Base-by-base conservation (phyloP, 2,888 invertebrate genomes). In the Zhuqinia jingwanae region DNA sequence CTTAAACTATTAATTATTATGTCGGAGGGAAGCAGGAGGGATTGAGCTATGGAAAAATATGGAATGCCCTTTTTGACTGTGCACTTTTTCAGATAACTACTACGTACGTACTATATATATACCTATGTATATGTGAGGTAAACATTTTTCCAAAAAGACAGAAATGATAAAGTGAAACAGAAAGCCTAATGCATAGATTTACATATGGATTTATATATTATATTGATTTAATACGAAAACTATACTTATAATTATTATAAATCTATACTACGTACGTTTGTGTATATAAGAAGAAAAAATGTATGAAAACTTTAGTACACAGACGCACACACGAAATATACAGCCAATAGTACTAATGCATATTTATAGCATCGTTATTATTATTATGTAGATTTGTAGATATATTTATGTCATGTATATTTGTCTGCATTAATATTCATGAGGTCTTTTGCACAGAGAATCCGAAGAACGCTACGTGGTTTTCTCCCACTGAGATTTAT, bases 41-140 rank as follows among this genome's bases (percentile, higher is more conserved):
- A n/a, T 30, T 63, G 82, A 82, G 82, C 82, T 82, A 47, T 82
- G 25, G 17, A 60, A n/a, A n/a, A n/a, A 73, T 53, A 50, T 70
- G 50, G 84, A 58, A 58, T 78, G 84, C 77, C 84, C 84, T 84
- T n/a, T n/a, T 77, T 78, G 78, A 78, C 84, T 84, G 84, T 84
- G 84, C 84, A 84, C 84, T 84, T 78, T 68, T 70, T 47, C 50
- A n/a, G 53, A 75, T 60, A 76, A 76, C 42, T 45, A 50, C 13
- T 42, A n/a, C n/a, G n/a, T n/a, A n/a, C n/a, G n/a, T n/a, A 36
- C 36, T 36, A 36, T 8, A 36, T 36, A 36, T n/a, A 36, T 36
- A 36, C 36, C n/a, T n/a, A n/a, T n/a, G n/a, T n/a, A n/a, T n/a
- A n/a, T 36, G 36, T 11, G 50, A 50, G 50, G 25, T 50, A 30